These are phyloP conservation scores for Urocyon cinereoargenteus DNA, from an alignment of 2,797 vertebrate genomes.

Conservation along the genomic window DNA sequence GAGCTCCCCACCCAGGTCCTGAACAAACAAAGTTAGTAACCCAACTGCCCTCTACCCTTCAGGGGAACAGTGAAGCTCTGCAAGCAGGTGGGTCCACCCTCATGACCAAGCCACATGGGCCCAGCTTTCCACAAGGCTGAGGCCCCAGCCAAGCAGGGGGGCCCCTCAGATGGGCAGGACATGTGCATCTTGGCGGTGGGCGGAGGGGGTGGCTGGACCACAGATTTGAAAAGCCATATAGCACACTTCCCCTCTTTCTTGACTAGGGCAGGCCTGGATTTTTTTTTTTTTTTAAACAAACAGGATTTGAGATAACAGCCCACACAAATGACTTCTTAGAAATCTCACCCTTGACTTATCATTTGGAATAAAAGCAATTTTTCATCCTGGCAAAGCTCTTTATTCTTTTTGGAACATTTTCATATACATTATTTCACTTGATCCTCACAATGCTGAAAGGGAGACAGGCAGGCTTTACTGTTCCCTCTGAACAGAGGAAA, in stretches of 20 bases:
- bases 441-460: neutral
- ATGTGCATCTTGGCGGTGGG: neutral
- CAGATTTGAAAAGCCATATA: fast-evolving
- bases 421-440: conserved; percentile 69
- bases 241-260: neutral
- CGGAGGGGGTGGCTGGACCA: neutral
- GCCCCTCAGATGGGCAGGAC: neutral
- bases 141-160: fast-evolving
- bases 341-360: neutral
- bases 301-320: conserved; percentile 15
- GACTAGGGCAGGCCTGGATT: neutral
- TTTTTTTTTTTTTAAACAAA: neutral
- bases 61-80: neutral
- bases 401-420: conserved; percentile 52
- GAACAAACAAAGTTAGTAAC: neutral
- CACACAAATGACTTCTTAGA: neutral
- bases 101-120: too few species aligned
- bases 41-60: neutral
- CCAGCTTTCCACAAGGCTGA: fast-evolving
- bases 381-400: conserved; percentile 22
- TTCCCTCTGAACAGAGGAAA: neutral
- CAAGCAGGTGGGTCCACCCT: neutral
- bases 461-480: conserved; percentile 58
- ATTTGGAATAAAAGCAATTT: conserved; percentile 39
- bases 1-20: neutral